Conservation (phyloP, 2,797 vertebrate species). For the Todus mexicanus region DNA sequence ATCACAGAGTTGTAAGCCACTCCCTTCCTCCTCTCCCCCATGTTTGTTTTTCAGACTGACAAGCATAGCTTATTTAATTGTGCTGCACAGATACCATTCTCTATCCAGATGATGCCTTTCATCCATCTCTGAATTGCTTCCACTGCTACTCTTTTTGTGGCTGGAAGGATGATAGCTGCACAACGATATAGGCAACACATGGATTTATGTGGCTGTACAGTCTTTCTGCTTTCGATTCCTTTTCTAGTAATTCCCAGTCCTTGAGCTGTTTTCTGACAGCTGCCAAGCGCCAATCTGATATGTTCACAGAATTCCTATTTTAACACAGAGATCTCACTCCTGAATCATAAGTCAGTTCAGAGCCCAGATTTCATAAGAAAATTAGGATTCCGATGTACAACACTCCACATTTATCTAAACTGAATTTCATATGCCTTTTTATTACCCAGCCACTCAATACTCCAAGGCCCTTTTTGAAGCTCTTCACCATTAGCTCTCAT, state of each 20-base stretch:
- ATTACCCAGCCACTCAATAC: background rate
- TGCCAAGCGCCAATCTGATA: background rate
- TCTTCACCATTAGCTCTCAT: background rate
- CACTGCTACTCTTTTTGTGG: background rate
- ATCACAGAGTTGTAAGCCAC: background rate
- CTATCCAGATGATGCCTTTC: background rate
- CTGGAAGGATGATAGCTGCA: background rate
- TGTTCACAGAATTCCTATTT: background rate
- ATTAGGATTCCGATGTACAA: background rate
- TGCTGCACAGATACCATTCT: background rate
- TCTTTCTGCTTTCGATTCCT: background rate
- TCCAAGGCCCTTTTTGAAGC: background rate
- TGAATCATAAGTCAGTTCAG: background rate
- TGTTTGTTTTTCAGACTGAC: background rate
- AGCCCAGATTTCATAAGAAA: constrained; percentile 25
- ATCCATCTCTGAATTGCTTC: background rate
- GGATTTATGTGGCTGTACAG: background rate
- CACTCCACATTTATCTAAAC: background rate
- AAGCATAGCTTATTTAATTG: background rate
- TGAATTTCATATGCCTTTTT: constrained; percentile 4
- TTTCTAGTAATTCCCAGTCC: background rate
- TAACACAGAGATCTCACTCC: background rate
- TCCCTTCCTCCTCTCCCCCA: background rate
- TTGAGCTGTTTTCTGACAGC: constrained; percentile 5
- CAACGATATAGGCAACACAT: background rate